These are phyloP conservation scores for Ectemnius continuus DNA, from an alignment of 2,888 invertebrate species.

Conservation along the genomic window DNA sequence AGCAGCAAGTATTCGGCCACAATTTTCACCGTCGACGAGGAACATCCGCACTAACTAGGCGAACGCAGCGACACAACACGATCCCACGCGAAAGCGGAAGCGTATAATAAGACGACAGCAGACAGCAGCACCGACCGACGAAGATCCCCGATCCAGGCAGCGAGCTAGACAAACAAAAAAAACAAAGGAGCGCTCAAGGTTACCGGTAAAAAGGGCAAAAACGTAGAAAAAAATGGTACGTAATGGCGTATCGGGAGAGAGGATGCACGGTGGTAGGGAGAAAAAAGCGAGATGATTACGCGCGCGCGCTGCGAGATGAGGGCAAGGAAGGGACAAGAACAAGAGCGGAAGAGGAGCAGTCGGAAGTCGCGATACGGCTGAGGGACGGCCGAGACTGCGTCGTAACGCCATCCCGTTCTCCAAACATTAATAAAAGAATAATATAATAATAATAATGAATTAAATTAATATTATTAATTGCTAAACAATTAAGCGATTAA, in stretches of 20 bases:
- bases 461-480: slow-evolving; percentile 76
- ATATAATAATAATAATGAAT: slow-evolving; percentile 72
- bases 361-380: slow-evolving; percentile 54
- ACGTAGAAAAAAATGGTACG: slow-evolving; percentile 39
- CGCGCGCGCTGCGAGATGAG: background rate
- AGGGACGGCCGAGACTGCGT: slow-evolving; percentile 72
- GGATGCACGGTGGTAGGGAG: slow-evolving; percentile 30
- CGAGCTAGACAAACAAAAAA: background rate
- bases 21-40: too few relatives aligned
- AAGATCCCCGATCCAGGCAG: slow-evolving; percentile 16
- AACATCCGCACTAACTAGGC: too few relatives aligned
- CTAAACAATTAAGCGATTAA: slow-evolving; percentile 75
- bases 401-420: slow-evolving; percentile 76
- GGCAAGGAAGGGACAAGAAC: slow-evolving; percentile 38
- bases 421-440: slow-evolving; percentile 74
- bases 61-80: too few relatives aligned
- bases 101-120: slow-evolving; percentile 38
- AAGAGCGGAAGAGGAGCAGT: slow-evolving; percentile 27
- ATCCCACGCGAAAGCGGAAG: background rate
- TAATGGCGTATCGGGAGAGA: slow-evolving; percentile 49
- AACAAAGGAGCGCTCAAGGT: slow-evolving; percentile 6
- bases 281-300: slow-evolving; percentile 13
- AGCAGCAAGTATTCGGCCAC: background rate
- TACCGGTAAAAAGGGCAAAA: slow-evolving; percentile 22
- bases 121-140: slow-evolving; percentile 6